Percentiles rank a stretch among this genome's conserved stretches.
These are phyloP conservation scores for Myopa tessellatipennis DNA, from an alignment of 2,888 invertebrate genomes.

Conservation along the genomic window DNA sequence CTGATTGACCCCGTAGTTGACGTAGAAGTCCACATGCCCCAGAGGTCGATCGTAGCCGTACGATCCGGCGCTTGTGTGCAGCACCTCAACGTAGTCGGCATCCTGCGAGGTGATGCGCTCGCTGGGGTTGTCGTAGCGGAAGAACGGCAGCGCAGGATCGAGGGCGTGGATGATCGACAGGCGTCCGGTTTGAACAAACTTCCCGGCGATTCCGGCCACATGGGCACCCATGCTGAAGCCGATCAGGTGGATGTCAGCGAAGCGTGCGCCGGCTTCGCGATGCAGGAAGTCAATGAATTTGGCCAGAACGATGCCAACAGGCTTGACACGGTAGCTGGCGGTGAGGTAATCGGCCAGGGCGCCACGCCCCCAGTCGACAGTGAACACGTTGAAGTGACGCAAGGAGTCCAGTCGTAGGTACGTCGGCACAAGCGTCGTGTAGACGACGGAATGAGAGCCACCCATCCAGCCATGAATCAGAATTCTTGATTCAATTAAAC, in stretches of 20 bases:
- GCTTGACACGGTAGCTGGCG: slow-evolving; percentile 64
- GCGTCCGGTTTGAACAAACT: slow-evolving; percentile 57
- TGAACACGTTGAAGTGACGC: slow-evolving; percentile 59
- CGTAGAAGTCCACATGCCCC: slow-evolving; percentile 73
- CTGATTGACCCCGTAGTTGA: slow-evolving; percentile 73
- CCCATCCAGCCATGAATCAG: slow-evolving; percentile 65
- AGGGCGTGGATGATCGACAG: slow-evolving; percentile 68
- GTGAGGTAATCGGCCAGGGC: slow-evolving; percentile 63
- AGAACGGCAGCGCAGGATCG: slow-evolving; percentile 74
- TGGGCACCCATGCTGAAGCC: slow-evolving; percentile 74
- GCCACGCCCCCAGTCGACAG: slow-evolving; percentile 64
- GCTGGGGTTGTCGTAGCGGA: slow-evolving; percentile 56
- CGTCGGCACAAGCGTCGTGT: slow-evolving; percentile 56
- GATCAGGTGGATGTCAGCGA: slow-evolving; percentile 60
- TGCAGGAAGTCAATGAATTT: slow-evolving; percentile 75
- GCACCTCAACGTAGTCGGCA: slow-evolving; percentile 78
- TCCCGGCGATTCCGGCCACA: slow-evolving; percentile 72
- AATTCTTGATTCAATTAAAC: slow-evolving; percentile 51
- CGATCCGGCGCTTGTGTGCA: slow-evolving; percentile 75
- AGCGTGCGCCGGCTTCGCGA: slow-evolving; percentile 69
- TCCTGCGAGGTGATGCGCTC: slow-evolving; percentile 72
- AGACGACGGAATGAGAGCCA: slow-evolving; percentile 58
- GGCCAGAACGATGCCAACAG: slow-evolving; percentile 72
- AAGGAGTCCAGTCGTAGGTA: slow-evolving; percentile 52
- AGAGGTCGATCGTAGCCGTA: slow-evolving; percentile 66